Evolutionary conservation across 2,113 vertebrate genomes (phyloP), one percentile per base, ranked within the genome.

Genomic region (Tachuris rubrigastra): DNA sequence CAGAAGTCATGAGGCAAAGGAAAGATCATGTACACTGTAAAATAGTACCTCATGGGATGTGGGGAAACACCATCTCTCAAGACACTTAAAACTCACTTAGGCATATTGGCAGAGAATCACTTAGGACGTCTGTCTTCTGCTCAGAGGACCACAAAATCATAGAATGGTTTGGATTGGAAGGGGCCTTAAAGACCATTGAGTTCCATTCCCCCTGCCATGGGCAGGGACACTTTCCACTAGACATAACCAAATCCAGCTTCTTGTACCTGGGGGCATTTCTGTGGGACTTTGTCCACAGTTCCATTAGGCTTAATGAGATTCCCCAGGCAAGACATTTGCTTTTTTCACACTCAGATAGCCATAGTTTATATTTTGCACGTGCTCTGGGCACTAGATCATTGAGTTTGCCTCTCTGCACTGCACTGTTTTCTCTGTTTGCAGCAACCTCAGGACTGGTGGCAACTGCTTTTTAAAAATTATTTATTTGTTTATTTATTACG

Each of bases 1-100:
- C 50, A 87, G 69, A 77, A 92, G 49, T 77, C 75, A 77, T 71
- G 39, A 74, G 60, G 49, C 60, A 77, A 93, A 96, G 27, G 39
- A 87, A 84, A 93, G 88, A 75, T 92, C 73, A 81, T 11, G 46
- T 75, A 72, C 2, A 5, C 77, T 89, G 47, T 88, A 90, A 93
- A 92, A 86, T 41, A 89, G 41, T 37, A 81, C 67, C 60, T 33
- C 31, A 15, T 52, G 92, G 58, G 68, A 63, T 6, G 21, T 65
- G 76, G 21, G 90, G 93, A 94, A 93, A 94, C 56, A 84, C 10
- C 68, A 69, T 94, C 93, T 83, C 93, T 69, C 9, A 6, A 87
- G 93, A 84, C 65, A 88, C n/a, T 39, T 88, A 77, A 93, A 94
- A 84, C 41, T 46, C 71, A 33, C 31, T 74, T 47, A 68, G 42